Conservation (phyloP, 2,888 invertebrate genomes). For the Oasisia sp. region DNA sequence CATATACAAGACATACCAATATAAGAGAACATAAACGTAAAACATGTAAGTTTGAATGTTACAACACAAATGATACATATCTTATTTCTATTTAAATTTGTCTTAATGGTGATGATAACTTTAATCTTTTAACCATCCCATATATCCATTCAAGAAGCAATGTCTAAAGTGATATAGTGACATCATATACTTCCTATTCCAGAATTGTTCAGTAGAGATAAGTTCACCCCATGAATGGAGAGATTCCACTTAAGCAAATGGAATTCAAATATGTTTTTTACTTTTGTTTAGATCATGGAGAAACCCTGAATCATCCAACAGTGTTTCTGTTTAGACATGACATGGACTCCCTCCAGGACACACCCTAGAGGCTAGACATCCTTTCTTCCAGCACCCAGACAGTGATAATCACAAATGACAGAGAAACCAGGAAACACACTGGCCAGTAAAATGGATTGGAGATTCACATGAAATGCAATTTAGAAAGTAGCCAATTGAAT, state of each 20-base stretch:
- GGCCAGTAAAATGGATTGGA: background rate
- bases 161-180: background rate
- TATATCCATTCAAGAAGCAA: background rate
- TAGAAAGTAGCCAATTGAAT: slow-evolving; percentile 13
- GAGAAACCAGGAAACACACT: background rate
- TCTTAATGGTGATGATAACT: background rate
- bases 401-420: slow-evolving; percentile 2
- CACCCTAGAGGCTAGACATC: background rate
- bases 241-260: background rate
- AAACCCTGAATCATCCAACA: background rate
- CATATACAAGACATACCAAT: background rate
- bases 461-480: background rate
- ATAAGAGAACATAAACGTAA: background rate
- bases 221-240: background rate
- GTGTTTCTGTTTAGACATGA: background rate
- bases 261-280: background rate
- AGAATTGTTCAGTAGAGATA: background rate
- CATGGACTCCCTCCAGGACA: background rate
- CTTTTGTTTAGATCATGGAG: background rate
- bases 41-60: background rate
- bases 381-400: background rate
- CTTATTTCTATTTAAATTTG: too few relatives aligned
- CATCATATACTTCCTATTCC: background rate
- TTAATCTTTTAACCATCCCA: background rate
- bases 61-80: background rate